A percentile compares a stretch with the other conserved stretches of the same genome.
These are phyloP conservation scores for Pseudobourletiella spinata DNA, from an alignment of 1,140 invertebrate species.

Conservation along the genomic window DNA sequence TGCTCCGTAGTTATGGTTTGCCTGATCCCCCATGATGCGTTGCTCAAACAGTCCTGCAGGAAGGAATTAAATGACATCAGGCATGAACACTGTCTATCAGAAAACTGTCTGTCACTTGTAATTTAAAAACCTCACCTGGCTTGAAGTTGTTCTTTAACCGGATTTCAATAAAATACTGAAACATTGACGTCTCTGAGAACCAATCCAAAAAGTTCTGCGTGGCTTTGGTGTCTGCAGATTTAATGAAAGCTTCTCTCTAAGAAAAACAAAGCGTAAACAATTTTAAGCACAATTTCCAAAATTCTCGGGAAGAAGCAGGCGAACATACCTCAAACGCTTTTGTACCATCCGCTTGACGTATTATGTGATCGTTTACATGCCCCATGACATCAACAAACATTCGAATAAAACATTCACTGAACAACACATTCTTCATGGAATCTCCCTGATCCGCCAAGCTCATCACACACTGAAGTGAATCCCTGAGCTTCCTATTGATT, in stretches of 20 bases:
- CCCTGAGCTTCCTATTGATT: slow-evolving; percentile 50
- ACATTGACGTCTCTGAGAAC: slow-evolving; percentile 77
- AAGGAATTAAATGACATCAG: slow-evolving; percentile 14
- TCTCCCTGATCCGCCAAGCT: slow-evolving; percentile 40
- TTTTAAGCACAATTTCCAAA: slow-evolving; percentile 10
- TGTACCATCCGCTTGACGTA: slow-evolving; percentile 43
- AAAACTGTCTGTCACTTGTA: too few species aligned
- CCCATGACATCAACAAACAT: slow-evolving; percentile 57
- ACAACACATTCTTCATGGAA: slow-evolving; percentile 50
- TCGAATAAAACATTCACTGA: slow-evolving; percentile 57
- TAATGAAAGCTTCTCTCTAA: slow-evolving; percentile 56
- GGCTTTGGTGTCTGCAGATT: slow-evolving; percentile 50
- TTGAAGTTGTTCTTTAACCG: slow-evolving; percentile 28
- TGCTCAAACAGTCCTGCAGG: slow-evolving; percentile 40
- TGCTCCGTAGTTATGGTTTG: background rate
- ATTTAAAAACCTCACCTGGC: slow-evolving; percentile 25
- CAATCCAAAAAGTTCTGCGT: slow-evolving; percentile 64
- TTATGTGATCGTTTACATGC: slow-evolving; percentile 50
- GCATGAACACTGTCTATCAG: too few species aligned
- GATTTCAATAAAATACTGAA: slow-evolving; percentile 46
- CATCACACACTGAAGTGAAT: slow-evolving; percentile 52
- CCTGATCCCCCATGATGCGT: slow-evolving; percentile 36
- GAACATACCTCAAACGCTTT: slow-evolving; percentile 52
- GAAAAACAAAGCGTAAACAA: slow-evolving; percentile 37
- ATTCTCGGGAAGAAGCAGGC: too few species aligned